Conservation (phyloP, 2,797 vertebrate species). For the Takifugu ocellatus region DNA sequence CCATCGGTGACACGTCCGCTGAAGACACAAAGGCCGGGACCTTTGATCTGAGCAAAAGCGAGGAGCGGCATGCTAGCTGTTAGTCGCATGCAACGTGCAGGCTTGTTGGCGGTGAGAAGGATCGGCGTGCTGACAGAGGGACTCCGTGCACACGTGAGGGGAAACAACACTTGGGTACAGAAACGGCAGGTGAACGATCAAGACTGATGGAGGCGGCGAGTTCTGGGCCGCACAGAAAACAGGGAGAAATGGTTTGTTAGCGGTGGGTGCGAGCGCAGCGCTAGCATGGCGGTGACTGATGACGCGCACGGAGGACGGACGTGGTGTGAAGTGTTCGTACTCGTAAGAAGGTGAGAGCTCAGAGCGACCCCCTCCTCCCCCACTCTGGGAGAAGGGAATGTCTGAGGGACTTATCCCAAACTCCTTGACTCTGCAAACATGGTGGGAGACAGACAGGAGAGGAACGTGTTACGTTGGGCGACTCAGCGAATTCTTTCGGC, state of each 20-base stretch:
- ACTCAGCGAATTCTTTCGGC: background rate
- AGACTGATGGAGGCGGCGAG: background rate
- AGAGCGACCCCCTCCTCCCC: conserved; percentile 83
- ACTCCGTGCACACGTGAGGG: conserved; percentile 7
- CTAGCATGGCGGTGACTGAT: background rate
- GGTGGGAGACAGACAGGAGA: conserved; percentile 11
- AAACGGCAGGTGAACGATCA: background rate
- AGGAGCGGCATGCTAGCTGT: background rate
- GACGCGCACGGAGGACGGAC: conserved; percentile 35
- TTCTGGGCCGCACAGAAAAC: no score
- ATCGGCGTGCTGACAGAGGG: background rate
- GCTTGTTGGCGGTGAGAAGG: background rate
- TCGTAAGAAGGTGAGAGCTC: conserved; percentile 94
- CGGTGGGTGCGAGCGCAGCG: background rate
- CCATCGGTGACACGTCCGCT: background rate
- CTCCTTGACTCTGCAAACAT: conserved; percentile 89
- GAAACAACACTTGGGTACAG: background rate
- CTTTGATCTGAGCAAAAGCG: background rate
- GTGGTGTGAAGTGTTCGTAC: conserved; percentile 82
- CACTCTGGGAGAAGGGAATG: conserved; percentile 91
- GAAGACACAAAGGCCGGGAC: background rate
- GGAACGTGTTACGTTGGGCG: background rate
- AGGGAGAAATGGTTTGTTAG: background rate
- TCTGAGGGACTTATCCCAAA: conserved; percentile 98
- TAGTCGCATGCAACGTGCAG: conserved; percentile 3